Evolutionary conservation across 2,888 invertebrate genomes (phyloP), one percentile per base, ranked within the genome.

Genomic region (Sisyra terminalis): DNA sequence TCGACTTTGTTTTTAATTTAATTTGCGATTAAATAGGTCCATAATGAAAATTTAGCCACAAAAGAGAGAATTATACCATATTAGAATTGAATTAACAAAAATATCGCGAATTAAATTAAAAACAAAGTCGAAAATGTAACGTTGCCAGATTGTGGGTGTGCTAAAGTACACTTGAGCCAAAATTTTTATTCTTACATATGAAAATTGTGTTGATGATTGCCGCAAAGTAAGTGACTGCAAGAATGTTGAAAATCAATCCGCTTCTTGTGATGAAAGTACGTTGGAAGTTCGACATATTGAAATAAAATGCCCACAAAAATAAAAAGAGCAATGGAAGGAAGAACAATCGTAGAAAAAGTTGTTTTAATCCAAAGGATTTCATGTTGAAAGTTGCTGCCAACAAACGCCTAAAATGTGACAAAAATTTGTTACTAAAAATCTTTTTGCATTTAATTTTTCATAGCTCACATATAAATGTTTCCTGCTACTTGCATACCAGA

Each of bases 321-420:
- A 78, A 70, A 62, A 84, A 86, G 52, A 80, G 79, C 16, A 84
- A 58, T 0, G 89, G 87, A 37, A 89, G 57, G 4, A 80, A 61
- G 42, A 88, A 67, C 8, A 90, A 57, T 35, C 88, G 70, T 51
- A 87, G 68, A 47, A 79, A 78, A 49, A 88, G 69, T 46, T 86
- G 80, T 47, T 76, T 77, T 44, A 87, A 56, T 11, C 89, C 88
- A 40, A 75, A 70, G 52, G 73, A 71, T 50, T 80, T 83, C 47
- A 86, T 71, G 47, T 80, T 84, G 53, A 86, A 79, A 14, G 85
- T 85, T 0, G 85, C 78, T 1, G 79, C 76, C 51, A 86, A 64
- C 45, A 82, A 68, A 57, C 88, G 70, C 58, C 87, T 88, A 60
- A 41, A 70, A 70, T 32, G 4, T 32, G 9, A 32, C n/a, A n/a